Percentiles rank a stretch among this genome's conserved stretches.
phyloP scores from a whole-genome alignment of 2,888 invertebrate species.

The Drosophila limbata region DNA sequence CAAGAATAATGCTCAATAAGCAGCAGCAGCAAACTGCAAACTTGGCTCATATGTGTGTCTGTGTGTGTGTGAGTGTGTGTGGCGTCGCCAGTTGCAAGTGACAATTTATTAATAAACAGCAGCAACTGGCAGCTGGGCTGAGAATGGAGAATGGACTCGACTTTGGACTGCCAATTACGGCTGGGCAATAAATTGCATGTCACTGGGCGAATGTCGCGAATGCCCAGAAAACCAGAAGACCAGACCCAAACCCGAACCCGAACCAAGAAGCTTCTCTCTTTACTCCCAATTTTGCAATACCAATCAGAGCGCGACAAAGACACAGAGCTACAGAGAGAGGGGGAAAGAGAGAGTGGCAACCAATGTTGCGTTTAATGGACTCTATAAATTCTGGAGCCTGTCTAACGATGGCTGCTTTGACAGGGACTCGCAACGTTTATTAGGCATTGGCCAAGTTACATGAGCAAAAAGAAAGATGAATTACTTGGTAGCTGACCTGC shows the following conservation, averaged over 20 bases:
- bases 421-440: constrained; percentile 26
- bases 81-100: constrained; percentile 69
- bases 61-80: constrained; percentile 19
- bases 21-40: constrained; percentile 35
- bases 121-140: neutral
- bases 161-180: constrained; percentile 68
- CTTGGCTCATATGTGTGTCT: neutral
- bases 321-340: constrained; percentile 20
- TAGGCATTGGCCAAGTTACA: constrained; percentile 9
- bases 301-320: constrained; percentile 36
- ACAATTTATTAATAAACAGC: constrained; percentile 79
- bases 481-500: constrained; percentile 15
- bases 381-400: constrained; percentile 70
- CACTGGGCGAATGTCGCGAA: constrained; percentile 45
- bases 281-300: constrained; percentile 17
- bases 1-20: constrained; percentile 57
- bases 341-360: constrained; percentile 17
- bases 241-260: neutral
- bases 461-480: constrained; percentile 11
- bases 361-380: constrained; percentile 77
- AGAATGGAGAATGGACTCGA: constrained; percentile 17
- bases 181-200: constrained; percentile 76
- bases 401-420: constrained; percentile 37
- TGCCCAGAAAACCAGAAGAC: constrained; percentile 1
- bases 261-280: neutral